Evolutionary conservation across 2,888 invertebrate species (phyloP).

Genomic region (Tanypteryx hageni): DNA sequence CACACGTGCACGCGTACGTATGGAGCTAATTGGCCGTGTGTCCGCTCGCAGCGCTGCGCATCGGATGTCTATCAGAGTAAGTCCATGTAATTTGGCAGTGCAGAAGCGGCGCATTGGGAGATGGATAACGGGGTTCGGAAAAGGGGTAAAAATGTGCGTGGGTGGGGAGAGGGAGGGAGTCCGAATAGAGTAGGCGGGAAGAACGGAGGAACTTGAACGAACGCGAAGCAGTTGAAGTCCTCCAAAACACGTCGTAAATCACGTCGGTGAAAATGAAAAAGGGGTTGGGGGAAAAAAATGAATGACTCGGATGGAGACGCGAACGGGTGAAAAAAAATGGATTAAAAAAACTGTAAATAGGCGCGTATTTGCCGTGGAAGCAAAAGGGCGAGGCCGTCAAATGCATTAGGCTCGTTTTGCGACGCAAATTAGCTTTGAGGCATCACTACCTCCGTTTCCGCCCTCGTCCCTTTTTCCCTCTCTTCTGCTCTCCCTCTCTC

Average conservation of each 20-base stretch:
- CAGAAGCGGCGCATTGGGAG: not conserved
- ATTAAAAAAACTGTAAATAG: slow-evolving; percentile 26
- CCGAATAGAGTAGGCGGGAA: not conserved
- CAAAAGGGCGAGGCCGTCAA: slow-evolving; percentile 41
- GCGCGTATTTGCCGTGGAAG: slow-evolving; percentile 28
- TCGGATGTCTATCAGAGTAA: slow-evolving; percentile 43
- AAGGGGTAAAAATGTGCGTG: not conserved
- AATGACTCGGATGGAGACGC: not conserved
- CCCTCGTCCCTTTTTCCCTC: not conserved
- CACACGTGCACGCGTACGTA: not conserved
- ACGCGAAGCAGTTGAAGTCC: slow-evolving; percentile 18
- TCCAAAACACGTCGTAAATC: slow-evolving; percentile 42
- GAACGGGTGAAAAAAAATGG: not conserved
- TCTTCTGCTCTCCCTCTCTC: not conserved
- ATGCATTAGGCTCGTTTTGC: slow-evolving; percentile 55
- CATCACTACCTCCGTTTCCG: slow-evolving; percentile 1
- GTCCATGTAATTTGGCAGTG: slow-evolving; percentile 22
- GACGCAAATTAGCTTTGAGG: slow-evolving; percentile 60
- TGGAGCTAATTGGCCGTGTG: slow-evolving; percentile 34
- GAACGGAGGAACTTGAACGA: not conserved
- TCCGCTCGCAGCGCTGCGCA: slow-evolving; percentile 39
- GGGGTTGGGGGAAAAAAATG: not conserved
- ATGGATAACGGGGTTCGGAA: no score
- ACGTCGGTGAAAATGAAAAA: slow-evolving; percentile 26
- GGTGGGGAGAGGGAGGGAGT: not conserved